A percentile compares a stretch with the other conserved stretches of the same genome.
Conservation (phyloP, 2,797 vertebrate species). For the Schizopygopsis malacanthus region DNA sequence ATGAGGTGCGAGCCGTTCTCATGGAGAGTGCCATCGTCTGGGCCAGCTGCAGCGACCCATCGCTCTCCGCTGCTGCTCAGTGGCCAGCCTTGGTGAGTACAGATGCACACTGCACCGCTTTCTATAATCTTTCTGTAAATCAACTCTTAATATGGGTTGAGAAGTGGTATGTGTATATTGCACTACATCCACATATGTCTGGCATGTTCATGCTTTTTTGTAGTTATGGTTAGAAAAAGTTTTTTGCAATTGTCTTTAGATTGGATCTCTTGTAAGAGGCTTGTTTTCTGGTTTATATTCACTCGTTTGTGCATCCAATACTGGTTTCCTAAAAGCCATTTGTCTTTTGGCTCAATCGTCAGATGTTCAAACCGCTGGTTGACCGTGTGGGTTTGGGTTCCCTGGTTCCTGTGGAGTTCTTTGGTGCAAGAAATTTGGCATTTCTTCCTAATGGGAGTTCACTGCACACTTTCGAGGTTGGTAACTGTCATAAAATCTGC, state of each 20-base stretch:
- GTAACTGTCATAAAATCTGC: slow-evolving; percentile 3
- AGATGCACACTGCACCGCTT: neutral
- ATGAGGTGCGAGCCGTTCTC: slow-evolving; percentile 90
- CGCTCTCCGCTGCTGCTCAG: slow-evolving; percentile 76
- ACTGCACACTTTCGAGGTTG: slow-evolving; percentile 93
- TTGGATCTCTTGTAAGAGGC: neutral
- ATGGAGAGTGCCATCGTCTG: slow-evolving; percentile 94
- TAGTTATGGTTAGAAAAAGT: neutral
- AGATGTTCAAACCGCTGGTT: slow-evolving; percentile 93
- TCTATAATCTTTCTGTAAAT: neutral
- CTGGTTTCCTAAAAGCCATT: neutral
- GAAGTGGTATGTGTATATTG: neutral
- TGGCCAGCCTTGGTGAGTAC: slow-evolving; percentile 95
- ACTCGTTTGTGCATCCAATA: neutral
- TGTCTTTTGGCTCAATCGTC: slow-evolving; percentile 24
- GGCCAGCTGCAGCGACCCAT: slow-evolving; percentile 83
- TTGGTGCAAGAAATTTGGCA: slow-evolving; percentile 87
- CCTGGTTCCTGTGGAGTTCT: slow-evolving; percentile 93
- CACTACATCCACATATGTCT: neutral
- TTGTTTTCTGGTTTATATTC: neutral
- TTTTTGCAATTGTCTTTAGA: neutral
- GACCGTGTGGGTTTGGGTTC: slow-evolving; percentile 93
- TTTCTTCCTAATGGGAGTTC: slow-evolving; percentile 90
- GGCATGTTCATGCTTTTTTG: neutral
- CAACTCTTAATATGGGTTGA: neutral